Percentiles rank a stretch among this genome's conserved stretches.
phyloP scores from a whole-genome alignment of 2,113 vertebrate genomes.

The Centropristis striata region DNA sequence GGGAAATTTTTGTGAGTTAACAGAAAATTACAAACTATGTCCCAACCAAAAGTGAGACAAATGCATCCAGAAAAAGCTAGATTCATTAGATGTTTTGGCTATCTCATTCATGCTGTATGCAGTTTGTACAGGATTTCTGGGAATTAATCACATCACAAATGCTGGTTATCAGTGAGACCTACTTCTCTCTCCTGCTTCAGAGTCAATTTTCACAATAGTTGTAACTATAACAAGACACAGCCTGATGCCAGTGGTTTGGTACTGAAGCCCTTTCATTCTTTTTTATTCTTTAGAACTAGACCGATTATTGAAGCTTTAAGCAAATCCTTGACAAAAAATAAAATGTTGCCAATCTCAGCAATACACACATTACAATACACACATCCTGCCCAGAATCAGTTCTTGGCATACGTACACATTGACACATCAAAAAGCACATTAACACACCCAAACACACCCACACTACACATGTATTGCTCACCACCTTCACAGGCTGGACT shows the following conservation, averaged over 20 bases:
- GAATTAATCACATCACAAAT: background rate
- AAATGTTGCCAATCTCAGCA: conserved; percentile 34
- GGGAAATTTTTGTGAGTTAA: background rate
- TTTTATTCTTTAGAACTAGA: conserved; percentile 4
- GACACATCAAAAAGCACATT: conserved; percentile 64
- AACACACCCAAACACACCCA: conserved; percentile 74
- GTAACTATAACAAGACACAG: background rate
- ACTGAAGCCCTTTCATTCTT: background rate
- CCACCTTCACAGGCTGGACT: conserved; percentile 3
- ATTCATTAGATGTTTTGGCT: background rate
- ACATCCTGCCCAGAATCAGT: conserved; percentile 55
- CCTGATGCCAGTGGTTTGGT: background rate
- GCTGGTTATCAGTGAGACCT: background rate
- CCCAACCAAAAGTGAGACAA: background rate
- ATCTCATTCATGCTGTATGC: too few relatives aligned
- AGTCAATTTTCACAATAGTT: background rate
- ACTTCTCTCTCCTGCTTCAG: background rate
- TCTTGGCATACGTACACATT: conserved; percentile 45
- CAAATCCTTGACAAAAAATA: background rate
- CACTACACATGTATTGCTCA: conserved; percentile 48
- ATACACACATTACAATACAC: conserved; percentile 2
- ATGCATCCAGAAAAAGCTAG: background rate
- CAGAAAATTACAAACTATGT: background rate
- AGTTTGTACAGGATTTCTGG: background rate
- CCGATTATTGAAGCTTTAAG: conserved; percentile 17